Evolutionary conservation across 2,797 vertebrate species (phyloP).

Genomic region (Muscicapa comitata): DNA sequence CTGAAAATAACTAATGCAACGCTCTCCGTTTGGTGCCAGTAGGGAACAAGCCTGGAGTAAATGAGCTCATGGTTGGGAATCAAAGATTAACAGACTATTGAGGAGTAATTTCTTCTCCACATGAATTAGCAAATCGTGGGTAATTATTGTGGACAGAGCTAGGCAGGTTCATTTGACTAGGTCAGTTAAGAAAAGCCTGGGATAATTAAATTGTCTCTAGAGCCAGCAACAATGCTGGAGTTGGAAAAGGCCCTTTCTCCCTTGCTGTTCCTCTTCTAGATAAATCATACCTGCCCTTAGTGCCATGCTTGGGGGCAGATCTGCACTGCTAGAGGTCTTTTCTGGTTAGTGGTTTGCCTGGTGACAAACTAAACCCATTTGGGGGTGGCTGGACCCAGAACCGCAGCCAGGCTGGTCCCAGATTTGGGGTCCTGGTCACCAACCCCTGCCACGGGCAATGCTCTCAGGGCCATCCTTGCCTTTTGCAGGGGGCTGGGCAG

Average conservation of each 20-base stretch:
- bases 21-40: slow-evolving; percentile 8
- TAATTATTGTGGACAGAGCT: slow-evolving; percentile 55
- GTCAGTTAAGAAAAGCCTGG: slow-evolving; percentile 48
- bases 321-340: accelerated
- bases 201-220: slow-evolving; percentile 53
- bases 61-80: slow-evolving; percentile 56
- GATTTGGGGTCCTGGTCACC: accelerated
- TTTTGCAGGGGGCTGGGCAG: background rate
- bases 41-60: slow-evolving; percentile 49
- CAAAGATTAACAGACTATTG: slow-evolving; percentile 56
- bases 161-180: slow-evolving; percentile 51
- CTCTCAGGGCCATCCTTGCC: background rate
- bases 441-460: accelerated
- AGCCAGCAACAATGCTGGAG: background rate
- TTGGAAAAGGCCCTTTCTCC: background rate
- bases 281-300: background rate
- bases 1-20: background rate
- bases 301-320: background rate
- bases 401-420: background rate
- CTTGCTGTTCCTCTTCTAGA: background rate
- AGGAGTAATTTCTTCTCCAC: slow-evolving; percentile 60
- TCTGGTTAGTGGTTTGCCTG: background rate
- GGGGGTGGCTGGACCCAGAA: accelerated
- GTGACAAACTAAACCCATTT: background rate
- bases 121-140: slow-evolving; percentile 51